A percentile compares a stretch with the other conserved stretches of the same genome.
These are phyloP conservation scores for Acanthis flammea DNA, from an alignment of 2,797 vertebrate genomes.

Conservation along the genomic window DNA sequence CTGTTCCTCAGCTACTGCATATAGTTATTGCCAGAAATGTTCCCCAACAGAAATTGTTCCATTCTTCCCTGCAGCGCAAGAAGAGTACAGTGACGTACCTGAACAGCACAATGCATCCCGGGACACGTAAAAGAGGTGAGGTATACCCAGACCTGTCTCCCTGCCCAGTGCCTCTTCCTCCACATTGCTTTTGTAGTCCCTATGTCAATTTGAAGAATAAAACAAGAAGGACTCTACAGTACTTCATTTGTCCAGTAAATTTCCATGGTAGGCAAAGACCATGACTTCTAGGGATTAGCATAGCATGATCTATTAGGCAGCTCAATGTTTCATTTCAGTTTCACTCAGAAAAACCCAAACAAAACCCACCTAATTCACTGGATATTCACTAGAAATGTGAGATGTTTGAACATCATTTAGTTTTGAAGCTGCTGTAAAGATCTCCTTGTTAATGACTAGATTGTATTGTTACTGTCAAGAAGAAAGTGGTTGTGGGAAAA, in stretches of 20 bases:
- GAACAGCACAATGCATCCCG: constrained; percentile 97
- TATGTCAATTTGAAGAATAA: background rate
- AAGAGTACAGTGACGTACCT: constrained; percentile 98
- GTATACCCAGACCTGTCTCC: constrained; percentile 26
- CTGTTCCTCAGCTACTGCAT: background rate
- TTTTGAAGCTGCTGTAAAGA: constrained; percentile 19
- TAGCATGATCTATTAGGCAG: background rate
- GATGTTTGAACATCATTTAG: background rate
- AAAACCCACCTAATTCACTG: background rate
- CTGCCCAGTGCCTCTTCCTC: constrained; percentile 18
- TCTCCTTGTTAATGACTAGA: background rate
- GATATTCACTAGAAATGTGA: background rate
- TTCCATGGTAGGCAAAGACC: background rate
- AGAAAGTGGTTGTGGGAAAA: background rate
- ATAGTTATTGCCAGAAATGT: background rate
- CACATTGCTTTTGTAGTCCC: background rate
- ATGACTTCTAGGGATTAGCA: background rate
- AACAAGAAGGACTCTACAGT: background rate
- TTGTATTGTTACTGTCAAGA: background rate
- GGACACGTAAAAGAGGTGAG: constrained; percentile 97
- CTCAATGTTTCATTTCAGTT: constrained; percentile 2
- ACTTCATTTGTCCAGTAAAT: background rate
- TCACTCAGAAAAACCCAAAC: background rate
- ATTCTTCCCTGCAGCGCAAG: constrained; percentile 86
- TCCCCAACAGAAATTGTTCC: background rate